Conservation (phyloP, 2,888 invertebrate genomes). For the Melieria omissa region DNA sequence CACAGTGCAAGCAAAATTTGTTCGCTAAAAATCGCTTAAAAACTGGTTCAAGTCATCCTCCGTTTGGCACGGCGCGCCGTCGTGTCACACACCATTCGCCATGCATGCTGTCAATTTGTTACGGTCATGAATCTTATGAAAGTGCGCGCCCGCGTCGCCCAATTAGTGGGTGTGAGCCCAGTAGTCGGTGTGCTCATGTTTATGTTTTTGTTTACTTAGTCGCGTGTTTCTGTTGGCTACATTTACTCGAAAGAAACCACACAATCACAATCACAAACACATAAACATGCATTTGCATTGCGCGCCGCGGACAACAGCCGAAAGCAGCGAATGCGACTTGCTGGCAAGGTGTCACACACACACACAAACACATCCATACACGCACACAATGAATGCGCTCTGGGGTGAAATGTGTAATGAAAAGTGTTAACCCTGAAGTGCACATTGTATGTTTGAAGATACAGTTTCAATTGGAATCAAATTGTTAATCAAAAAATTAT, state of each 20-base stretch:
- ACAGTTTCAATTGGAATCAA: too few relatives aligned
- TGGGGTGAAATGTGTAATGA: too few relatives aligned
- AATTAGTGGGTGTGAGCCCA: too few relatives aligned
- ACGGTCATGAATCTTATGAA: slow-evolving; percentile 14
- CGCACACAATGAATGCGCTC: not conserved
- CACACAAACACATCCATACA: not conserved
- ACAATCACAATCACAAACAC: slow-evolving; percentile 24
- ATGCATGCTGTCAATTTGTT: not conserved
- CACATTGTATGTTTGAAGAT: too few relatives aligned
- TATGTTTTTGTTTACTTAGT: not conserved
- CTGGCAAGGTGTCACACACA: slow-evolving; percentile 14
- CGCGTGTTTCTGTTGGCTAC: not conserved
- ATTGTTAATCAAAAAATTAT: too few relatives aligned
- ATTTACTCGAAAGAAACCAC: slow-evolving; percentile 6
- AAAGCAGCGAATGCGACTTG: slow-evolving; percentile 10
- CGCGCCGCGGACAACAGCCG: slow-evolving; percentile 1
- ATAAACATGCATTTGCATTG: slow-evolving; percentile 20
- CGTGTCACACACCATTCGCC: too few relatives aligned
- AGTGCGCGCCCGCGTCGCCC: not conserved
- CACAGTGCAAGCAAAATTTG: too few relatives aligned
- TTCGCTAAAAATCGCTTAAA: too few relatives aligned
- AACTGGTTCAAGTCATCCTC: too few relatives aligned
- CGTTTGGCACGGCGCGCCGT: too few relatives aligned
- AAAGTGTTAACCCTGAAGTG: too few relatives aligned
- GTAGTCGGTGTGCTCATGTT: not conserved